phyloP scores from a whole-genome alignment of 23 tunicate genomes.

The Pegea sp. region DNA sequence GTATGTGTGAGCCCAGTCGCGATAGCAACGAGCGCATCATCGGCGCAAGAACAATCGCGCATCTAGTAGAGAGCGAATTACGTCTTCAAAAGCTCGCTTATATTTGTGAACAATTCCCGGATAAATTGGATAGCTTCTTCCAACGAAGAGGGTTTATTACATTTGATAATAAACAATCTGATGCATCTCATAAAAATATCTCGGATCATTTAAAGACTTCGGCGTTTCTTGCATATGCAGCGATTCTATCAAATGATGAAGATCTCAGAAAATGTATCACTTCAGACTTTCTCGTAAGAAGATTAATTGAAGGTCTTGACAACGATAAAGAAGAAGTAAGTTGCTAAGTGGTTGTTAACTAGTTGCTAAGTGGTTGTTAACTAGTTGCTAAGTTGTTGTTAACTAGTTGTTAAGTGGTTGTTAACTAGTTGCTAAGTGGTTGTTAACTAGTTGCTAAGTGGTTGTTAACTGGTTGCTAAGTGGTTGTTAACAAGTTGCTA shows the following conservation, averaged over 20 bases:
- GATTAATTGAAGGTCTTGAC: slow-evolving; percentile 8
- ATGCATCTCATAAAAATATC: no score
- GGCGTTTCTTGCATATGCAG: slow-evolving; percentile 60
- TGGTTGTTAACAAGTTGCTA: no score
- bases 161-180: no score
- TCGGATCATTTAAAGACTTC: no score
- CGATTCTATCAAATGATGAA: slow-evolving; percentile 77
- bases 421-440: no score
- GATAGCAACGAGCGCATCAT: slow-evolving; percentile 27
- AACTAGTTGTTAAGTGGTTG: no score
- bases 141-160: no score
- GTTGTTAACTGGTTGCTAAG: no score
- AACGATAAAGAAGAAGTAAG: slow-evolving; percentile 6
- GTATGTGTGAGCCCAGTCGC: slow-evolving; percentile 53
- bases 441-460: no score
- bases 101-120: slow-evolving; percentile 67
- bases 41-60: slow-evolving; percentile 57
- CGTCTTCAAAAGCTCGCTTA: slow-evolving; percentile 49
- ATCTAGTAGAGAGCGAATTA: slow-evolving; percentile 41
- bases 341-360: no score
- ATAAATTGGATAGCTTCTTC: slow-evolving; percentile 44
- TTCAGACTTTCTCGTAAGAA: slow-evolving; percentile 29
- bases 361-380: no score
- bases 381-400: no score
- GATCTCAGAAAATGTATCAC: slow-evolving; percentile 42